Evolutionary conservation across 2,888 invertebrate species (phyloP), one percentile per base, ranked within the genome.

Genomic region (Pandemis cinnamomeana): DNA sequence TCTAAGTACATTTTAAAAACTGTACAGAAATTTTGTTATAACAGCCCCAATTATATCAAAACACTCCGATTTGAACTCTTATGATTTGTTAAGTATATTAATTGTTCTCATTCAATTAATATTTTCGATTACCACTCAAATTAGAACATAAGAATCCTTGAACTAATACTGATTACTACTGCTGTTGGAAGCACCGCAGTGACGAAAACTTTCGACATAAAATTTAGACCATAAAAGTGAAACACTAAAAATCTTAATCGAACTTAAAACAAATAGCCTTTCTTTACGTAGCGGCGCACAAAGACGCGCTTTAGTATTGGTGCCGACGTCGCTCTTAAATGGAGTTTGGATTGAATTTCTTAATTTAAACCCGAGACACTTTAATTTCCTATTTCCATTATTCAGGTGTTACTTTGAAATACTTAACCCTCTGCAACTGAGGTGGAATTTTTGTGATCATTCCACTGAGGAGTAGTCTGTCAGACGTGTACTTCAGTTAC

Each of bases 301-400:
- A 48, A 64, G 27, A 27, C 11, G 8, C 46, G 44, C 61, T 72
- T 55, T 48, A 41, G 72, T 69, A 60, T 69, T 53, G 69, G 48
- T 5, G 73, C 42, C 58, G 69, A 41, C 69, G 51, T 7, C 13
- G 69, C 15, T 53, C 41, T 60, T 71, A 61, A 72, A 67, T 67
- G 67, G 70, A 71, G 66, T 74, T 71, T 67, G 66, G 70, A 74
- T 74, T 70, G 74, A 71, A 74, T 71, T 71, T 62, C 70, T 66
- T 74, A 71, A 74, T 74, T 74, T 66, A 74, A 74, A 67, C 44
- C 46, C 53, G 61, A 66, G 67, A 71, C 61, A 74, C 66, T 74
- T 70, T 71, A 70, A 71, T 74, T 71, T 74, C 61, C 70, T 71
- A 71, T 74, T 71, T 71, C 70, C 70, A 74, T 74, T 74, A 71